phyloP scores from a whole-genome alignment of 1,140 invertebrate species.

The Heliothis subflexa region DNA sequence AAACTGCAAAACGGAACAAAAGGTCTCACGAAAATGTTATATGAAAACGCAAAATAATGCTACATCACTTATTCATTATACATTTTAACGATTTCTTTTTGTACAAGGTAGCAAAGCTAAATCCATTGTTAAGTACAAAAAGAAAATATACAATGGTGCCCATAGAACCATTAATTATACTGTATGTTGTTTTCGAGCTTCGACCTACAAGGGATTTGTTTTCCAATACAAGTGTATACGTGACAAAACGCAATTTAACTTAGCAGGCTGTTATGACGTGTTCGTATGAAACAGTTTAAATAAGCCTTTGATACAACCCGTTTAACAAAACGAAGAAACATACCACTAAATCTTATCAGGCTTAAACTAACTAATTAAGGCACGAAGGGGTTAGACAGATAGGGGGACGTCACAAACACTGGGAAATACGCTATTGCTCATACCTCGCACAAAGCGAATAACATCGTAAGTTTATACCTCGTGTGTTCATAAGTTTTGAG shows the following conservation, averaged over 20 bases:
- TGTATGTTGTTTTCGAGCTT: background rate
- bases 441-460: constrained; percentile 1
- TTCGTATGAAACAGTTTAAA: constrained; percentile 18
- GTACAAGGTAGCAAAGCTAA: constrained; percentile 3
- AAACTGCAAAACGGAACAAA: constrained; percentile 8
- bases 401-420: background rate
- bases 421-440: constrained; percentile 32
- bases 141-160: background rate
- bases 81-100: background rate
- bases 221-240: constrained; percentile 11
- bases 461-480: constrained; percentile 17
- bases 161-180: constrained; percentile 1
- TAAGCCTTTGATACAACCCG: constrained; percentile 5
- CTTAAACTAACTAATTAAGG: constrained; percentile 15
- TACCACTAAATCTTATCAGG: constrained; percentile 9
- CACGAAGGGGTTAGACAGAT: background rate
- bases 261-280: constrained; percentile 10
- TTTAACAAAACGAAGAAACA: constrained; percentile 9
- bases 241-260: constrained; percentile 19
- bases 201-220: constrained; percentile 20
- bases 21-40: background rate
- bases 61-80: background rate
- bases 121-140: constrained; percentile 15
- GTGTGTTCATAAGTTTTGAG: no score
- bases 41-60: background rate